A percentile compares a stretch with the other conserved stretches of the same genome.
These are phyloP conservation scores for Plagiodera versicolora DNA, from an alignment of 2,888 invertebrate species.

Conservation along the genomic window DNA sequence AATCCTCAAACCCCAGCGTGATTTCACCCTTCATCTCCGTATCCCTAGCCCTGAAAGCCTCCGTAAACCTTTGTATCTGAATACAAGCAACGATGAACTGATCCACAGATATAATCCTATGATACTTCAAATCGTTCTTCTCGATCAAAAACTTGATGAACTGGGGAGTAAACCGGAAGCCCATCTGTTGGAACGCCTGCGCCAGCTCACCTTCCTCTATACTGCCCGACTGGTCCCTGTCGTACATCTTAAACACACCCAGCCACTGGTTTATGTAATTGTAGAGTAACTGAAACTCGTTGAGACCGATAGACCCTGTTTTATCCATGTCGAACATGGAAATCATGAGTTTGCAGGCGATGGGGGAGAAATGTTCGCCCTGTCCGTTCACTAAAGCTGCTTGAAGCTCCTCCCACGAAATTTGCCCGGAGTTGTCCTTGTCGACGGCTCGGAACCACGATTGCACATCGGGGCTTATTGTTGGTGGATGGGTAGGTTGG, in stretches of 20 bases:
- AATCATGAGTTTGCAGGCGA: conserved; percentile 85
- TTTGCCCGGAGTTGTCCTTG: conserved; percentile 79
- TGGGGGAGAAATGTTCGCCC: conserved; percentile 80
- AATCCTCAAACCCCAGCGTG: conserved; percentile 88
- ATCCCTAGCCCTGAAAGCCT: conserved; percentile 82
- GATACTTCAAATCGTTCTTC: conserved; percentile 67
- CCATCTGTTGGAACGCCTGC: conserved; percentile 85
- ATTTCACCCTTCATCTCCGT: conserved; percentile 79
- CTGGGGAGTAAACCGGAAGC: conserved; percentile 78
- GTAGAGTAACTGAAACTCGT: conserved; percentile 84
- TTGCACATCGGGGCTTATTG: conserved; percentile 71
- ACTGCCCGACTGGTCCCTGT: conserved; percentile 80
- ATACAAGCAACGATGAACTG: conserved; percentile 87
- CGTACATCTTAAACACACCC: conserved; percentile 80
- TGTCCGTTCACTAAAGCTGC: conserved; percentile 83
- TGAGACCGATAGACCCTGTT: conserved; percentile 79
- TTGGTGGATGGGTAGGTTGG: conserved; percentile 36
- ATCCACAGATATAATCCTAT: conserved; percentile 75
- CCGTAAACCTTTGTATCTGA: conserved; percentile 85
- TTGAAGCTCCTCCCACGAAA: conserved; percentile 75
- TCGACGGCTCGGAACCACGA: conserved; percentile 86
- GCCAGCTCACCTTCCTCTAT: conserved; percentile 80
- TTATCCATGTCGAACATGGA: conserved; percentile 88
- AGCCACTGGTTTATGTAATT: conserved; percentile 90
- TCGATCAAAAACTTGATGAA: conserved; percentile 73